Base-by-base conservation (phyloP, 2,797 vertebrate species). In the Loriculus beryllinus region DNA sequence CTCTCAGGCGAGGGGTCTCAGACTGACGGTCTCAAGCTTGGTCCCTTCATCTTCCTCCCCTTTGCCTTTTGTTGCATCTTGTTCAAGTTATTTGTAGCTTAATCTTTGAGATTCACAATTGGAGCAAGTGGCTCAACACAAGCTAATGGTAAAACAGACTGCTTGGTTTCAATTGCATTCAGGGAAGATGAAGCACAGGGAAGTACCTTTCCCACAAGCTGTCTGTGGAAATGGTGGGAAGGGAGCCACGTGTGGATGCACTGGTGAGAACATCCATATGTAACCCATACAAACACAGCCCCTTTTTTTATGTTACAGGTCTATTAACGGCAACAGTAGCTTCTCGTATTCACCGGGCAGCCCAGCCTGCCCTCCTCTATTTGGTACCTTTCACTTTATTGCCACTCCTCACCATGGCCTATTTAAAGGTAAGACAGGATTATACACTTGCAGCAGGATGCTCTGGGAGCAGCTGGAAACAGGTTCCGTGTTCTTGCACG, bases 401-500 rank as follows among this genome's bases (percentile, higher is more conserved):
- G 98, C 99, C 99, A 80, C 99, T 99, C 95, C 99, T 99, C 98
- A 99, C 99, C 26, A 99, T 99, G 99, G 99, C 99, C 98, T 99
- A 99, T 97, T 98, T 99, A 98, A 99, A 99, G 99, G 99, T 99
- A 98, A 88, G 79, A 25, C 20, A 14, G 85, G 70, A 26, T 31
- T 33, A 25, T 14, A 5, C 1, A 2, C 10, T 49, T 7, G 10
- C 70, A 82, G 74, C 83, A 35, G 90, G 67, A 48, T 68, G 74
- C 74, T 42, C n/a, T 12, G 54, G 45, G 79, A 82, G 56, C 80
- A 81, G 85, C 87, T 84, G 92, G 83, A 43, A n/a, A 48, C 2
- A 3, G 71, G 80, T 13, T 10, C 72, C 2, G 10, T 42, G 68
- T 62, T 82, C 74, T 18, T 23, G 63, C 47, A 1, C 9, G 4